Percentiles rank a stretch among this genome's conserved stretches.
Evolutionary conservation across 2,888 invertebrate species (phyloP).

Genomic region (Bellardia pandia): DNA sequence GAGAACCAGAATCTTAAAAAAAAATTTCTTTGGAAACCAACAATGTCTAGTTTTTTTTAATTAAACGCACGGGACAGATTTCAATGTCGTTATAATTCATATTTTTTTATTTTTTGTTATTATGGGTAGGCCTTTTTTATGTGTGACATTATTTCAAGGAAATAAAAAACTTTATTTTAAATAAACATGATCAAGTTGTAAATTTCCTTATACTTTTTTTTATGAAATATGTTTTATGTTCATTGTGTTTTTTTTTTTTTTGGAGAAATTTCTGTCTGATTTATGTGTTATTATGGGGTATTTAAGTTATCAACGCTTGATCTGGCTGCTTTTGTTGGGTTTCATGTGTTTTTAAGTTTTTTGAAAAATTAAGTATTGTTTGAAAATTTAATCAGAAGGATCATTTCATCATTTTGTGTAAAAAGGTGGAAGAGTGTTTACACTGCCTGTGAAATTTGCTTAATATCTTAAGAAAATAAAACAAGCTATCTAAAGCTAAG

Average conservation of each 20-base stretch:
- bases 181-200: slow-evolving; percentile 36
- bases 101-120: slow-evolving; percentile 50
- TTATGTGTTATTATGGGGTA: slow-evolving; percentile 64
- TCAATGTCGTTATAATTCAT: slow-evolving; percentile 75
- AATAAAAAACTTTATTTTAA: slow-evolving; percentile 38
- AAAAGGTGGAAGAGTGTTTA: not conserved
- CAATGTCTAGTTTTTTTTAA: slow-evolving; percentile 69
- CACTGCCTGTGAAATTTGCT: slow-evolving; percentile 27
- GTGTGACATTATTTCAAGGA: slow-evolving; percentile 57
- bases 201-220: slow-evolving; percentile 9
- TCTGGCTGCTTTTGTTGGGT: slow-evolving; percentile 29
- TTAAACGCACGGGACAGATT: slow-evolving; percentile 81
- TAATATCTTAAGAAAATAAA: not conserved
- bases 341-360: slow-evolving; percentile 19
- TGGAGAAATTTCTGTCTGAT: slow-evolving; percentile 35
- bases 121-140: not conserved
- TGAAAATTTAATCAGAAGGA: slow-evolving; percentile 36
- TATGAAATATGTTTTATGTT: slow-evolving; percentile 37
- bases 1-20: not conserved
- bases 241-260: slow-evolving; percentile 22
- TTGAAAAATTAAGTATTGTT: slow-evolving; percentile 28
- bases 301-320: slow-evolving; percentile 64
- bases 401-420: slow-evolving; percentile 17
- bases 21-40: slow-evolving; percentile 17
- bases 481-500: too few relatives aligned